Base-by-base conservation (phyloP, 92 coral and sea anemone genomes). In the Siderastrea radians region DNA sequence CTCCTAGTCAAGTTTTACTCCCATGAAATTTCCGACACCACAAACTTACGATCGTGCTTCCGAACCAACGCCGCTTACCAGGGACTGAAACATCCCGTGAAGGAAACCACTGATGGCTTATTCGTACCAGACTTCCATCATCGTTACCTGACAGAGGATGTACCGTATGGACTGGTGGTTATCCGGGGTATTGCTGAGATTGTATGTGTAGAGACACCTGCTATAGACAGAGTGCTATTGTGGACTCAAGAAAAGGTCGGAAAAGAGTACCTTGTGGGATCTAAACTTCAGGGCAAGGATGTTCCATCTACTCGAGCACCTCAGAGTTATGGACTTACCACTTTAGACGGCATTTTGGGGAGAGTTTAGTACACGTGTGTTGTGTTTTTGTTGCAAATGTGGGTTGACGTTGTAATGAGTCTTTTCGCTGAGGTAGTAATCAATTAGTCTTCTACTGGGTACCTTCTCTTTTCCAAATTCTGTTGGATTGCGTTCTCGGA, bases 81-180 rank as follows among this genome's bases (percentile, higher is more conserved):
- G 49, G 79, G 82, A 2, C 86, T 91, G 0, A 80, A 63, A 16
- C 94, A 91, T 77, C 94, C 94, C 16, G 66, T 81, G 84, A 87
- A 75, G 77, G 66, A 82, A 45, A 71, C 76, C 13, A 68, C 47
- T 0, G 89, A 91, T 49, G 89, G 80, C 47, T 66, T 47, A 48
- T 91, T 73, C 81, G 64, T 83, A 7, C 94, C 94, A 8, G 94
- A 91, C 69, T 75, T 83, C 68, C 67, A 79, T 14, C 75, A 74
- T 50, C 94, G 94, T 44, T 91, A 91, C 74, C 82, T 91, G 3
- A 82, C 88, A 5, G 94, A 91, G 63, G 94, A 91, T 44, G 61
- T 88, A 1, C 94, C 94, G 43, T 63, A 60, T n/a, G 94, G 94
- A 38, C 83, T 87, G 74, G 60, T 50, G n/a, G 92, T 91, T 14